Conservation (phyloP, 2,113 vertebrate genomes). For the Channa argus region DNA sequence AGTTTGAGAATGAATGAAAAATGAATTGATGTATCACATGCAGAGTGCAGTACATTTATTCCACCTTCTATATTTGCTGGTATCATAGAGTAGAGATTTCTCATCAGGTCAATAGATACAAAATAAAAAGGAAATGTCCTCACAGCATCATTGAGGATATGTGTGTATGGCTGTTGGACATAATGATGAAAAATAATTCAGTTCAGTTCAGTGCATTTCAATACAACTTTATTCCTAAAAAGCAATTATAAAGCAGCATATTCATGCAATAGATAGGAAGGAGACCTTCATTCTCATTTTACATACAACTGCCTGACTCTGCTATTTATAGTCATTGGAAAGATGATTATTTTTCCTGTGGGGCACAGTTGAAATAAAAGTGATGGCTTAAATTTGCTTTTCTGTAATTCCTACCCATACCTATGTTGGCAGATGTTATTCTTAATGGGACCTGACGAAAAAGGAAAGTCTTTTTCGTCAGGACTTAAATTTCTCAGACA, state of each 20-base stretch:
- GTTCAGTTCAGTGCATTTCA: background rate
- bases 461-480: slow-evolving; percentile 9
- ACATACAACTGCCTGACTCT: background rate
- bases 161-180: background rate
- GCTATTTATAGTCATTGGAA: background rate
- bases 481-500: slow-evolving; percentile 25
- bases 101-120: background rate
- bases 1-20: background rate
- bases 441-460: background rate
- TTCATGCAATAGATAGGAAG: background rate
- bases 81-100: background rate
- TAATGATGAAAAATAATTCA: background rate
- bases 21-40: background rate
- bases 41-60: slow-evolving; percentile 11
- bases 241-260: background rate
- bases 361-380: slow-evolving; percentile 3
- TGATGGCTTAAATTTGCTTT: background rate
- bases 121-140: slow-evolving; percentile 3
- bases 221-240: background rate
- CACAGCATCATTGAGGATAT: background rate
- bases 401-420: background rate
- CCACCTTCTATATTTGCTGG: slow-evolving; percentile 11
- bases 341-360: background rate
- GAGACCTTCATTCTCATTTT: background rate
- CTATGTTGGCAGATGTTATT: background rate